phyloP scores from a whole-genome alignment of 1,140 invertebrate genomes.

The Drosophila mauritiana region DNA sequence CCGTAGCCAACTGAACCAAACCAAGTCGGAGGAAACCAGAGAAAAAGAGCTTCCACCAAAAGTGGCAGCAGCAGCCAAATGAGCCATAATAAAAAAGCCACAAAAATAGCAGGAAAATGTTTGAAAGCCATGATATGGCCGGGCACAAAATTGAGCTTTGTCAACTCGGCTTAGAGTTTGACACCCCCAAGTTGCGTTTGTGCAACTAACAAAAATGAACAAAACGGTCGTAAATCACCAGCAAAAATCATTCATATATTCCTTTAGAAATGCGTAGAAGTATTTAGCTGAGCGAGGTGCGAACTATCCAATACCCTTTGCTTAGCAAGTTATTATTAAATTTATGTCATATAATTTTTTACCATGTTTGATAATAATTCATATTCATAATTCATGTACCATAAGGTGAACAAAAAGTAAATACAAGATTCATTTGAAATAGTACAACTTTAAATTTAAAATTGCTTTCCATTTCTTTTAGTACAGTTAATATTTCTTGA shows the following conservation, averaged over 20 bases:
- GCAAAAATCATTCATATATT: slow-evolving; percentile 24
- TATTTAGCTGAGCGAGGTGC: not conserved
- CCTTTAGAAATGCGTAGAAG: slow-evolving; percentile 2
- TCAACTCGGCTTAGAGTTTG: slow-evolving; percentile 12
- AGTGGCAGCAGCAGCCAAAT: slow-evolving; percentile 13
- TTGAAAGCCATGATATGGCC: slow-evolving; percentile 17
- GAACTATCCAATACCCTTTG: not conserved
- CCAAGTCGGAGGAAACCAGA: slow-evolving; percentile 19
- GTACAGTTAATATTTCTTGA: not conserved
- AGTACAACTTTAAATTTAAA: no score
- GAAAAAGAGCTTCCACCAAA: slow-evolving; percentile 46
- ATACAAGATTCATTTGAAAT: not conserved
- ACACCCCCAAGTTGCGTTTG: slow-evolving; percentile 23
- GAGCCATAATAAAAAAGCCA: slow-evolving; percentile 22
- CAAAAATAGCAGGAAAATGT: slow-evolving; percentile 26
- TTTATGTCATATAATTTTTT: no score
- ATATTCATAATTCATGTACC: no score
- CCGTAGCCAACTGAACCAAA: slow-evolving; percentile 45
- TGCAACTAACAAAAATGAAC: slow-evolving; percentile 1
- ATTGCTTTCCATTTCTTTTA: not conserved
- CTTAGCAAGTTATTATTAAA: no score
- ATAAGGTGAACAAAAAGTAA: no score
- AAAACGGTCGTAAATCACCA: slow-evolving; percentile 17
- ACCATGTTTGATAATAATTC: no score
- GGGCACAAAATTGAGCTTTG: slow-evolving; percentile 23